Percentiles rank a stretch among this genome's conserved stretches.
Evolutionary conservation across 2,113 vertebrate species (phyloP).

Genomic region (Gopherus flavomarginatus): DNA sequence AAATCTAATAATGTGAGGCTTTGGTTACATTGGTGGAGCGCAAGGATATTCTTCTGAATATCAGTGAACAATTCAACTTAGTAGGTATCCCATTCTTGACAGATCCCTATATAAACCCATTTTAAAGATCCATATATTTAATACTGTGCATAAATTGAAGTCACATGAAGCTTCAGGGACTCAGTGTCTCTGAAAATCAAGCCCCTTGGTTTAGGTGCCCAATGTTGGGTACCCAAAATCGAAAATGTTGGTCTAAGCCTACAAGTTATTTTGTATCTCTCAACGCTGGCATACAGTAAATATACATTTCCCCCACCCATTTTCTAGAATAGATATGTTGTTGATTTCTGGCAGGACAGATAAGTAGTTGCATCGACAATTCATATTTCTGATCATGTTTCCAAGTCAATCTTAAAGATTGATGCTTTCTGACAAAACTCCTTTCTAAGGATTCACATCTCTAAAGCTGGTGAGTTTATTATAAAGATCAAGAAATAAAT

Average conservation of each 20-base stretch:
- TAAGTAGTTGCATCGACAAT: neutral
- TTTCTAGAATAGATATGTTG: neutral
- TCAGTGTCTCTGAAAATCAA: neutral
- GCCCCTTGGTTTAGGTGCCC: neutral
- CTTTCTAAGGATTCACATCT: neutral
- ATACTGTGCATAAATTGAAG: neutral
- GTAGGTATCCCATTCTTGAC: neutral
- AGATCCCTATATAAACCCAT: fast-evolving
- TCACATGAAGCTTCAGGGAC: neutral
- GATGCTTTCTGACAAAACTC: slow-evolving; percentile 1
- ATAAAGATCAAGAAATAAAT: slow-evolving; percentile 32
- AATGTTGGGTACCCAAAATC: neutral
- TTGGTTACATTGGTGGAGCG: fast-evolving
- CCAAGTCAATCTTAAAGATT: neutral
- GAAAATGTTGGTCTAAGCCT: neutral
- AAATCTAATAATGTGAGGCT: neutral
- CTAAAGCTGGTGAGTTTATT: slow-evolving; percentile 26
- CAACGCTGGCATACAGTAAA: neutral
- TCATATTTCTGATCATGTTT: neutral
- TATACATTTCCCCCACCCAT: neutral
- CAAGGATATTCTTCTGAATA: neutral
- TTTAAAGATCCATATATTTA: neutral
- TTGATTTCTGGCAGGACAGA: neutral
- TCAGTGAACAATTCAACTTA: neutral
- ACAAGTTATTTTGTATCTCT: neutral